Conservation (phyloP, 2,888 invertebrate genomes). For the Plemyria rubiginata region DNA sequence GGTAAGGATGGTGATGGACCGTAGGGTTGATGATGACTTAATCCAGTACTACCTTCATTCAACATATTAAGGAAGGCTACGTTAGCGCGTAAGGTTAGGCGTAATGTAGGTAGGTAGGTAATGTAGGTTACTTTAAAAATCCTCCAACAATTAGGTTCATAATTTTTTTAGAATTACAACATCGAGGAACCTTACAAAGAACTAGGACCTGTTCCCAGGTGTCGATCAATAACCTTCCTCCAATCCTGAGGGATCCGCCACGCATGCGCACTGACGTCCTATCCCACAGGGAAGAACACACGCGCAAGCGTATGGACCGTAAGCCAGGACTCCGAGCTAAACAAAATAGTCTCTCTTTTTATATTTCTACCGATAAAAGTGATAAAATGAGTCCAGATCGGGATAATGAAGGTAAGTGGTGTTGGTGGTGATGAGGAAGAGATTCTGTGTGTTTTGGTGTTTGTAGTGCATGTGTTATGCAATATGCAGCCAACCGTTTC, state of each 20-base stretch:
- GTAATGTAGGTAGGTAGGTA: no score
- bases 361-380: conserved; percentile 35
- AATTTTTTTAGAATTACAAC: conserved; percentile 21
- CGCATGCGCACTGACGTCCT: conserved; percentile 60
- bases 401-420: conserved; percentile 66
- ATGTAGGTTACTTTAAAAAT: no score
- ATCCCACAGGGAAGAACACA: conserved; percentile 40
- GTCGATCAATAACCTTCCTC: conserved; percentile 68
- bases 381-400: conserved; percentile 68
- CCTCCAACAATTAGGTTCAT: background rate
- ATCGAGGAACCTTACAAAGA: conserved; percentile 14
- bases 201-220: conserved; percentile 50
- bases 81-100: no score
- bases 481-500: no score
- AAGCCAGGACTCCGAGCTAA: conserved; percentile 46
- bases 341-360: conserved; percentile 47
- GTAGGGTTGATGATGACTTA: no score
- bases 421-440: background rate
- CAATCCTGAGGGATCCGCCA: conserved; percentile 46
- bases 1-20: no score
- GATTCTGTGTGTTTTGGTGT: background rate
- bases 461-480: no score
- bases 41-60: no score
- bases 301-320: conserved; percentile 44
- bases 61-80: no score